A percentile compares a stretch with the other conserved stretches of the same genome.
Conservation (phyloP, 2,888 invertebrate species). For the Petrolisthes cinctipes region DNA sequence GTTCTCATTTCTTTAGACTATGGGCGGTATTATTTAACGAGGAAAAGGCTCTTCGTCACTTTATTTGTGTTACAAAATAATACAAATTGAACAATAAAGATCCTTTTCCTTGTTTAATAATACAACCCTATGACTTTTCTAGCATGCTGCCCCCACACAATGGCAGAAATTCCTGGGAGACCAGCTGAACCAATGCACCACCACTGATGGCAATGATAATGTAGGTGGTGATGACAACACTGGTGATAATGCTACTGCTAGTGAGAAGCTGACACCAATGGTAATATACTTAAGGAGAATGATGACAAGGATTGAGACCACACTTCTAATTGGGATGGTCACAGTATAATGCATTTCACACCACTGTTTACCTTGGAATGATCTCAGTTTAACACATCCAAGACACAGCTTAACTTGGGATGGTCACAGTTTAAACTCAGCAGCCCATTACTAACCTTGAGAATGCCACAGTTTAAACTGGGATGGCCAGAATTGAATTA, state of each 20-base stretch:
- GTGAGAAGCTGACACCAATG: constrained; percentile 32
- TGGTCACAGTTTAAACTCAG: too few species aligned
- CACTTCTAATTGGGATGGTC: neutral
- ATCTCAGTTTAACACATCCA: too few species aligned
- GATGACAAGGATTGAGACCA: neutral
- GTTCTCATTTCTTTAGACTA: constrained; percentile 30
- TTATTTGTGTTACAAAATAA: too few species aligned
- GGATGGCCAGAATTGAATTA: too few species aligned
- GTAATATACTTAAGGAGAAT: constrained; percentile 5
- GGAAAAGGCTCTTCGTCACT: too few species aligned
- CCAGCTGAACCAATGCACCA: neutral
- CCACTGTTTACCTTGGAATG: too few species aligned
- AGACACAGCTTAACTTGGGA: too few species aligned
- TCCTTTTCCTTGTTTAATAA: too few species aligned
- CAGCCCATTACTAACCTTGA: too few species aligned
- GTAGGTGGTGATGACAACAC: constrained; percentile 39
- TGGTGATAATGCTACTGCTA: constrained; percentile 47
- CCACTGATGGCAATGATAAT: neutral
- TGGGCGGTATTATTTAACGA: neutral
- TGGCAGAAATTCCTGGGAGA: neutral
- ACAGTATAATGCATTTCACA: neutral
- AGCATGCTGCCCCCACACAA: neutral
- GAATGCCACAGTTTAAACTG: too few species aligned
- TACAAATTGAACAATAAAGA: too few species aligned
- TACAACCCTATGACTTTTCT: too few species aligned